Evolutionary conservation across 2,797 vertebrate species (phyloP).

Genomic region (Acanthurus tractus): DNA sequence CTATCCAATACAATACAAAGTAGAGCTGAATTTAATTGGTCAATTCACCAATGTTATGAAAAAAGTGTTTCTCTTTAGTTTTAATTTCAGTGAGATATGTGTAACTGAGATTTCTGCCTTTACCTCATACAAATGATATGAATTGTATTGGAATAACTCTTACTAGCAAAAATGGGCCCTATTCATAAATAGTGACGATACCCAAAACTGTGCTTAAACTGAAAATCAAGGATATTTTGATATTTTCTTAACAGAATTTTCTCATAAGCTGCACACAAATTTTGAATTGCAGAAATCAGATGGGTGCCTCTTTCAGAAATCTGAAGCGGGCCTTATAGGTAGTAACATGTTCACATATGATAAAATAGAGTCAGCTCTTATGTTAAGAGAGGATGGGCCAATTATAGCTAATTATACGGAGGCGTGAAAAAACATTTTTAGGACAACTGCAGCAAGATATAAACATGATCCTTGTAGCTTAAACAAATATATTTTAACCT

Average conservation of each 20-base stretch:
- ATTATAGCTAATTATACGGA: background rate
- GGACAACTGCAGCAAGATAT: background rate
- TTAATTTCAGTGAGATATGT: no score
- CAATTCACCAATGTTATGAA: background rate
- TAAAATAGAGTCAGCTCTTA: background rate
- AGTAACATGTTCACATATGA: background rate
- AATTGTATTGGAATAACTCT: no score
- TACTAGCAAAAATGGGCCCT: no score
- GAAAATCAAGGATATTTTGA: no score
- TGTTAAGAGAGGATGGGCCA: background rate
- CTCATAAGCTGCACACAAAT: no score
- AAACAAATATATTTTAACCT: background rate
- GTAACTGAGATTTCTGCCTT: no score
- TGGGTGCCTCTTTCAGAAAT: background rate
- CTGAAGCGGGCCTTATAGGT: background rate
- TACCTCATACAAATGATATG: no score
- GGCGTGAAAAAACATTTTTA: background rate
- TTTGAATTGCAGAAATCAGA: background rate
- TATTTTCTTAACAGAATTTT: no score
- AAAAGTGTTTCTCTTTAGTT: background rate
- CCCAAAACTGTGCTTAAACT: no score
- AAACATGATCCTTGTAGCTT: background rate
- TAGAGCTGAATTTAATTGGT: background rate
- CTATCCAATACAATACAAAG: no score
- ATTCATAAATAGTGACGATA: no score